Evolutionary conservation across 2,113 vertebrate genomes (phyloP).

Genomic region (Pteruthius melanotis): DNA sequence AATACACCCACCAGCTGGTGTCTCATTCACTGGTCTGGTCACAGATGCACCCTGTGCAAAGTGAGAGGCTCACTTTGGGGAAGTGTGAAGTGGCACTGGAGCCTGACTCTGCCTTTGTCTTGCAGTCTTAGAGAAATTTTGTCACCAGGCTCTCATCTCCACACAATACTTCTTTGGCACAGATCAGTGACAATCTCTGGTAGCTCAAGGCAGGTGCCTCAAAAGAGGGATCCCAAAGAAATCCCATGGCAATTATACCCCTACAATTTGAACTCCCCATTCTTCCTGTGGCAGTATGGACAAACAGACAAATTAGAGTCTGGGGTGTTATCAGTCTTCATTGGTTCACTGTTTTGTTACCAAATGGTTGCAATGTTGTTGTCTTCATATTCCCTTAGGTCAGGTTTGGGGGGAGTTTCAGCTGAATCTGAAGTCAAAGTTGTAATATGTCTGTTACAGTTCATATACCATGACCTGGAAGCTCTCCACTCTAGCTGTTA

Average conservation of each 20-base stretch:
- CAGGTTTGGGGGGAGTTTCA: neutral
- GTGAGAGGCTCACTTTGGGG: neutral
- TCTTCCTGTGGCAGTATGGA: neutral
- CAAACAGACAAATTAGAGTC: neutral
- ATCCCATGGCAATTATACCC: neutral
- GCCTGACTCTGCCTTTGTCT: neutral
- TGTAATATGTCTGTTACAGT: neutral
- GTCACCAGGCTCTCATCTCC: neutral
- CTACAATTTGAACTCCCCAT: neutral
- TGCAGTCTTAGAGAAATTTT: neutral
- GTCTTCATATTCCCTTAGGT: neutral
- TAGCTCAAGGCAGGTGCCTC: neutral
- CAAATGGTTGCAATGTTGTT: neutral
- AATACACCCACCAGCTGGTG: neutral
- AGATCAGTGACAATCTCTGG: neutral
- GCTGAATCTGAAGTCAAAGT: neutral
- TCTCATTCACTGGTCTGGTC: rapidly evolving
- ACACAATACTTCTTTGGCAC: neutral
- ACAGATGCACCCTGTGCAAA: neutral
- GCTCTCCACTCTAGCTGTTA: neutral
- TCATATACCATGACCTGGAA: neutral
- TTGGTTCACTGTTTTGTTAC: neutral
- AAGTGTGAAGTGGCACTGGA: neutral
- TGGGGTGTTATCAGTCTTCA: rapidly evolving
- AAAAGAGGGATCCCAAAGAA: neutral